These are phyloP conservation scores for Piaya cayana DNA, from an alignment of 2,113 vertebrate species.

Conservation along the genomic window DNA sequence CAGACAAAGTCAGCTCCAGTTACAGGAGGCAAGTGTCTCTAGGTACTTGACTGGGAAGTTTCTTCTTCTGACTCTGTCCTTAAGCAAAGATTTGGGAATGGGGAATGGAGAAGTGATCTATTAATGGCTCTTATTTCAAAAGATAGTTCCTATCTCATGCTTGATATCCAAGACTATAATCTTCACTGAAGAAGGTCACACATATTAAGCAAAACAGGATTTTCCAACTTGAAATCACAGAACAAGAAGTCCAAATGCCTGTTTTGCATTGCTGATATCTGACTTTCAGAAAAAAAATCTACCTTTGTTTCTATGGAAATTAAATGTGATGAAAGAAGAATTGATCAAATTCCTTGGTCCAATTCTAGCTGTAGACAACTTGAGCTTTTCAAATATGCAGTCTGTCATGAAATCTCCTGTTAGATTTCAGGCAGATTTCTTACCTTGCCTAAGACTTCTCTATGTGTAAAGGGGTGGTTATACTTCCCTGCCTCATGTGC, in stretches of 20 bases:
- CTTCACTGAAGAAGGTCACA: not conserved
- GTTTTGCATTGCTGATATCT: not conserved
- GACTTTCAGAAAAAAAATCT: not conserved
- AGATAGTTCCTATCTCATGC: not conserved
- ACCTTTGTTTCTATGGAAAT: not conserved
- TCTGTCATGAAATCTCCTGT: not conserved
- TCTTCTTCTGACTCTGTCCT: not conserved
- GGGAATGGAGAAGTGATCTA: rapidly evolving
- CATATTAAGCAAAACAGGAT: not conserved
- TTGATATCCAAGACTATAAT: not conserved
- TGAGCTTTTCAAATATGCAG: not conserved
- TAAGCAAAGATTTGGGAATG: not conserved
- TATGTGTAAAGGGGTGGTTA: not conserved
- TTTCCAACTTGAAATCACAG: not conserved
- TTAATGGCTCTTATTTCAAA: not conserved
- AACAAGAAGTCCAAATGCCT: not conserved
- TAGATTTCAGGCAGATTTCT: not conserved
- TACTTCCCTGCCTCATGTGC: not conserved
- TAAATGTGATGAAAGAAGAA: not conserved
- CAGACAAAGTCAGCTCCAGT: not conserved
- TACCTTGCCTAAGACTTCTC: not conserved
- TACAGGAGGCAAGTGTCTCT: not conserved
- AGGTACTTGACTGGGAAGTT: not conserved
- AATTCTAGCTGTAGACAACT: not conserved
- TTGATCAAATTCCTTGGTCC: not conserved